Conservation (phyloP, 1,140 invertebrate species). For the Littorina saxatilis region DNA sequence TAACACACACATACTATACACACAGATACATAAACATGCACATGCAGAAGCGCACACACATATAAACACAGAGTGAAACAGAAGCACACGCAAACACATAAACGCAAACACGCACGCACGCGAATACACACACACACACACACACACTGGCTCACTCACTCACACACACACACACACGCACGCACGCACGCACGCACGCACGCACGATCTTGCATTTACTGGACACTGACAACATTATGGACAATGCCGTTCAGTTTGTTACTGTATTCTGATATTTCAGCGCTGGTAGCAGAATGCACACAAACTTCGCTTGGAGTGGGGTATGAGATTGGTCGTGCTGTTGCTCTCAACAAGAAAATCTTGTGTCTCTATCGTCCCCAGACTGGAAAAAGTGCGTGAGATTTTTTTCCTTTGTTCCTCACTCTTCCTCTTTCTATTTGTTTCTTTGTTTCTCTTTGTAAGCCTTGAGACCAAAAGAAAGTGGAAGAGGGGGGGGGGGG, state of each 20-base stretch:
- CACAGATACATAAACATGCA: not conserved
- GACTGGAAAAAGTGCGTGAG: conserved; percentile 63
- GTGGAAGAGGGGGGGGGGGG: not conserved
- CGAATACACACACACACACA: not conserved
- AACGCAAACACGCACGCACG: not conserved
- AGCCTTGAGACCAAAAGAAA: not conserved
- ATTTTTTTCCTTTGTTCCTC: not conserved
- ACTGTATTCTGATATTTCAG: conserved; percentile 45
- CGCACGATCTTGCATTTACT: no score
- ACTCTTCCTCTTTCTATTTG: not conserved
- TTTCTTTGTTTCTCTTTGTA: not conserved
- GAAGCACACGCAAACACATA: not conserved
- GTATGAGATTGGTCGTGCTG: conserved; percentile 73
- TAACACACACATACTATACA: not conserved
- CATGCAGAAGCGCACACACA: not conserved
- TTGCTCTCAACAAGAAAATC: conserved; percentile 68
- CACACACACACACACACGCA: no score
- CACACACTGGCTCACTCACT: no score
- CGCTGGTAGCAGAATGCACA: conserved; percentile 73
- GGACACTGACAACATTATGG: no score
- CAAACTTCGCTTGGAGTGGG: conserved; percentile 74
- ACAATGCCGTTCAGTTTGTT: not conserved
- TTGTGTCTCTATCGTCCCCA: conserved; percentile 72
- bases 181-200: no score
- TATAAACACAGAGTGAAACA: not conserved